phyloP scores from a whole-genome alignment of 2,113 vertebrate species.

The Larimichthys polyactis region DNA sequence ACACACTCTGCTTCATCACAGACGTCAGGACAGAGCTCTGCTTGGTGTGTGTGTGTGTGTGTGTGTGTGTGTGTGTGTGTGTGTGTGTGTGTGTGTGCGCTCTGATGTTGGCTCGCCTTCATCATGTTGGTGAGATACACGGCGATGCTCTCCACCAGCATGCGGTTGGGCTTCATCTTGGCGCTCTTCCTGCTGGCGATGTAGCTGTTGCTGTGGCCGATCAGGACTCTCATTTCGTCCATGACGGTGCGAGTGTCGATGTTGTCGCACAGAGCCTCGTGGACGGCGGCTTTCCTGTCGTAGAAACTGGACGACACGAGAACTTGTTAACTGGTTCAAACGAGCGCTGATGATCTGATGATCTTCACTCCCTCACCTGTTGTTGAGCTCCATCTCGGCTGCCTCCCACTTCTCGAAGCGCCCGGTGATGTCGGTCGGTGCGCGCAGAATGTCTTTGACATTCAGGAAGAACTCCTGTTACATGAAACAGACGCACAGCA shows the following conservation, averaged over 20 bases:
- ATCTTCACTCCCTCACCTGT: conserved; percentile 75
- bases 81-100: no score
- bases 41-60: no score
- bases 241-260: conserved; percentile 91
- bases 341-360: no score
- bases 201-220: conserved; percentile 93
- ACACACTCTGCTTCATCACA: background rate
- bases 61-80: no score
- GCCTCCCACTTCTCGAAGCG: conserved; percentile 95
- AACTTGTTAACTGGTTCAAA: no score
- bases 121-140: conserved; percentile 92
- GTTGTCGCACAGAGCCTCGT: conserved; percentile 94
- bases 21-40: no score
- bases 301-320: conserved; percentile 85
- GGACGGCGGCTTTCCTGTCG: conserved; percentile 87
- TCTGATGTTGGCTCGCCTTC: conserved; percentile 81
- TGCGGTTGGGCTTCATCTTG: conserved; percentile 87
- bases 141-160: conserved; percentile 87
- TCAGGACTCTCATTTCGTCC: conserved; percentile 93
- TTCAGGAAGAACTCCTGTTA: conserved; percentile 96
- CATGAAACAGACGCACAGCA: background rate
- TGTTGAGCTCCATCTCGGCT: conserved; percentile 89
- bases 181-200: conserved; percentile 88
- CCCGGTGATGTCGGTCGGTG: conserved; percentile 86
- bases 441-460: conserved; percentile 93